Percentiles rank a stretch among this genome's conserved stretches.
Conservation (phyloP, 1,140 invertebrate species). For the Drosophila bocki region DNA sequence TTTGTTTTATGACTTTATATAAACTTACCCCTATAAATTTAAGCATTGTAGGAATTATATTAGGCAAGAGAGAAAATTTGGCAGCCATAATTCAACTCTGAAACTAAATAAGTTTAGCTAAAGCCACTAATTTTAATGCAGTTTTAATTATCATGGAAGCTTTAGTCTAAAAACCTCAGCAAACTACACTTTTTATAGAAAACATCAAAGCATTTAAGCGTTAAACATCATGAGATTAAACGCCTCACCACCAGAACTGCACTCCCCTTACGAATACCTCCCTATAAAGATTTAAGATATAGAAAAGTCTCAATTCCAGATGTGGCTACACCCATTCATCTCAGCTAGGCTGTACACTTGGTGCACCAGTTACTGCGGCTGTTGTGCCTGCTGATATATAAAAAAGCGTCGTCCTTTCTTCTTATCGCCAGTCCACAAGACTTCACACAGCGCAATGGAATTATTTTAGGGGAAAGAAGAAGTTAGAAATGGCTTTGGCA, state of each 20-base stretch:
- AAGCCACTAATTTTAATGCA: no score
- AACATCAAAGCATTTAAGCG: not conserved
- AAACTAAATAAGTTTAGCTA: no score
- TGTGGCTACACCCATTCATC: conserved; percentile 9
- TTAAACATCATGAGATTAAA: not conserved
- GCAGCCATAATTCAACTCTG: no score
- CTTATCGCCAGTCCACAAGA: conserved; percentile 73
- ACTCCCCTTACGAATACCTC: conserved; percentile 1
- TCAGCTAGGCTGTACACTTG: conserved; percentile 12
- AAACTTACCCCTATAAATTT: not conserved
- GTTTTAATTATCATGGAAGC: no score
- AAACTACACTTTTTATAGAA: not conserved
- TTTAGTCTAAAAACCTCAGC: not conserved
- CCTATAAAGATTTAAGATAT: conserved; percentile 8
- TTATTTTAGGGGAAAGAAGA: conserved; percentile 15
- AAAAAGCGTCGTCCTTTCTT: conserved; percentile 43
- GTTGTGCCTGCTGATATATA: conserved; percentile 29
- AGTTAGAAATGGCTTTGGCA: conserved; percentile 1
- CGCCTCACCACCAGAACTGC: not conserved
- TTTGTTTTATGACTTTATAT: not conserved
- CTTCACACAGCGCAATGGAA: conserved; percentile 59
- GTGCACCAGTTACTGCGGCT: conserved; percentile 40
- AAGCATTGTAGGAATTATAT: not conserved
- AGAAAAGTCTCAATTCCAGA: conserved; percentile 22
- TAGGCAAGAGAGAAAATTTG: no score